phyloP scores from a whole-genome alignment of 2,113 vertebrate species.

The Coryphaenoides rupestris region DNA sequence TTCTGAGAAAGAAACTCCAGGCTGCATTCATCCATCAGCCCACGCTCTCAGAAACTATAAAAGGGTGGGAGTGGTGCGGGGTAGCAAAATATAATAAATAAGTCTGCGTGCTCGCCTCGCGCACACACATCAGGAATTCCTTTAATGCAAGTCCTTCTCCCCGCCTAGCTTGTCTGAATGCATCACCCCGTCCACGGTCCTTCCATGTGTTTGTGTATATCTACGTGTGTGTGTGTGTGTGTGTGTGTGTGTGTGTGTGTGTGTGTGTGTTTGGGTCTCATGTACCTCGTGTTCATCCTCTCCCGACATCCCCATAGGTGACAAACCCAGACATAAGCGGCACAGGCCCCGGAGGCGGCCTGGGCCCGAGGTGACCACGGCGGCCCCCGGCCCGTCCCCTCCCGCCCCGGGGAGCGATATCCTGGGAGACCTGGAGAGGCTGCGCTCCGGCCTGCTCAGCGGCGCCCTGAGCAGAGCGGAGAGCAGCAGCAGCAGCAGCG shows the following conservation, averaged over 20 bases:
- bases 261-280: constrained; percentile 19
- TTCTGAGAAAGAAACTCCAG: constrained; percentile 37
- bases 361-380: constrained; percentile 23
- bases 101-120: constrained; percentile 14
- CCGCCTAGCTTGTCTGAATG: constrained; percentile 17
- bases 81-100: constrained; percentile 31
- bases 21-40: constrained; percentile 48
- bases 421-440: constrained; percentile 71
- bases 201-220: constrained; percentile 32
- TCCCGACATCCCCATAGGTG: constrained; percentile 66
- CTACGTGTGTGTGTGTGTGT: constrained; percentile 19
- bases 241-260: constrained; percentile 38
- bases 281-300: no score
- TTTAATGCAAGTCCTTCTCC: not conserved
- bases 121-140: constrained; percentile 12
- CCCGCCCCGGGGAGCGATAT: constrained; percentile 47
- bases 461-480: constrained; percentile 57
- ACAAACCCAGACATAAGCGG: constrained; percentile 74
- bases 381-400: constrained; percentile 21
- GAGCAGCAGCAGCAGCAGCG: no score
- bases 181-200: constrained; percentile 1
- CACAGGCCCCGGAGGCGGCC: constrained; percentile 63
- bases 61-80: constrained; percentile 35
- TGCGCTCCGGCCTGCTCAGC: constrained; percentile 68
- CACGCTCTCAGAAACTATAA: constrained; percentile 49